These are phyloP conservation scores for Probosciger aterrimus DNA, from an alignment of 2,113 vertebrate genomes.

Conservation along the genomic window DNA sequence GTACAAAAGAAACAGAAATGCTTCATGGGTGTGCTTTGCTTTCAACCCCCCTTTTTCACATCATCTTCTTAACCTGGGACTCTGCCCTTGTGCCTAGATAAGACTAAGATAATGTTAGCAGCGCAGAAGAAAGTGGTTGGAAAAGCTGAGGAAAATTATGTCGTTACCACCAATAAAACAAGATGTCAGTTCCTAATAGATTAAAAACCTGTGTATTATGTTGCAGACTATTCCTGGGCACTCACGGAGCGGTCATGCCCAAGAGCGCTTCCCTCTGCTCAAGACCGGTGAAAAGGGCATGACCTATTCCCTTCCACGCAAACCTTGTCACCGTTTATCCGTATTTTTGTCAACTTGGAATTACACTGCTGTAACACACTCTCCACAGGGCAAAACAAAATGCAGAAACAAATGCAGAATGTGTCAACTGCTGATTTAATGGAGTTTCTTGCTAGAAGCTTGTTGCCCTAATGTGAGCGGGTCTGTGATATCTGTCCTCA, in stretches of 20 bases:
- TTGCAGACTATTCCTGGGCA: slow-evolving; percentile 40
- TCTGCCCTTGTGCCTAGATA: background rate
- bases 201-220: slow-evolving; percentile 42
- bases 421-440: slow-evolving; percentile 55
- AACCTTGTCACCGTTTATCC: slow-evolving; percentile 65
- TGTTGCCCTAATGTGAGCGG: accelerated
- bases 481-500: background rate
- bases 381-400: slow-evolving; percentile 66
- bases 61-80: background rate
- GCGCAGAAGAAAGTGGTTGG: background rate
- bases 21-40: background rate
- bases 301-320: slow-evolving; percentile 67
- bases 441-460: slow-evolving; percentile 52
- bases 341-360: slow-evolving; percentile 58
- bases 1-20: slow-evolving; percentile 47
- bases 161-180: slow-evolving; percentile 42
- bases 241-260: slow-evolving; percentile 50
- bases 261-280: slow-evolving; percentile 54
- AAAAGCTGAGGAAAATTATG: slow-evolving; percentile 45
- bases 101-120: background rate
- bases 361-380: slow-evolving; percentile 49
- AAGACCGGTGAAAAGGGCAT: slow-evolving; percentile 61
- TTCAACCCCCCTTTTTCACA: background rate
- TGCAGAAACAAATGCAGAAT: slow-evolving; percentile 56
- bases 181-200: slow-evolving; percentile 58